Evolutionary conservation across 2,888 invertebrate species (phyloP).

Genomic region (Nipponacmea schrenckii): DNA sequence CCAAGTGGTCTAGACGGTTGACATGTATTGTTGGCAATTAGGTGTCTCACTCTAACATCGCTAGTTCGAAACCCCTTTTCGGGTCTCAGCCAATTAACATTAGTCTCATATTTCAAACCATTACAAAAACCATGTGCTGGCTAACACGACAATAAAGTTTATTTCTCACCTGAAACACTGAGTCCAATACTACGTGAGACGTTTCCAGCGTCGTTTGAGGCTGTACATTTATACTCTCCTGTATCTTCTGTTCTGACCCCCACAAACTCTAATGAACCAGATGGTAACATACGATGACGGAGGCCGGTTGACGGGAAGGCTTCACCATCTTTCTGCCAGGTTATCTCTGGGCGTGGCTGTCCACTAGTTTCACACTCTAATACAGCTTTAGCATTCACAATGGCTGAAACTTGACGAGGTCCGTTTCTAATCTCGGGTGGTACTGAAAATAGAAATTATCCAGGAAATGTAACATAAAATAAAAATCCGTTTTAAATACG

Average conservation of each 20-base stretch:
- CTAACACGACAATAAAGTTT: no score
- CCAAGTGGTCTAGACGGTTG: no score
- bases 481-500: no score
- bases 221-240: constrained; percentile 69
- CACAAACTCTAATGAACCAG: constrained; percentile 63
- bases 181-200: constrained; percentile 51
- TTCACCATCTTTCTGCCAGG: constrained; percentile 73
- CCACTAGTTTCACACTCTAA: constrained; percentile 67
- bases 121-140: no score
- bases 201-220: constrained; percentile 69
- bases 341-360: constrained; percentile 71
- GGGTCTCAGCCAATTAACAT: no score
- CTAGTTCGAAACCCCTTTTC: no score
- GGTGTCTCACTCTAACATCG: no score
- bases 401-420: constrained; percentile 59
- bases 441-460: constrained; percentile 33
- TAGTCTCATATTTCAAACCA: no score
- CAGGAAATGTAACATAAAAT: no score
- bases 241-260: constrained; percentile 65
- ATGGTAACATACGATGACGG: constrained; percentile 49
- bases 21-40: no score
- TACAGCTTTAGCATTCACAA: constrained; percentile 60
- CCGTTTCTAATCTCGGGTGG: constrained; percentile 68
- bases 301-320: constrained; percentile 49
- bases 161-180: constrained; percentile 57